Evolutionary conservation across 2,888 invertebrate species (phyloP), one percentile per base, ranked within the genome.

Genomic region (Mamestra brassicae): DNA sequence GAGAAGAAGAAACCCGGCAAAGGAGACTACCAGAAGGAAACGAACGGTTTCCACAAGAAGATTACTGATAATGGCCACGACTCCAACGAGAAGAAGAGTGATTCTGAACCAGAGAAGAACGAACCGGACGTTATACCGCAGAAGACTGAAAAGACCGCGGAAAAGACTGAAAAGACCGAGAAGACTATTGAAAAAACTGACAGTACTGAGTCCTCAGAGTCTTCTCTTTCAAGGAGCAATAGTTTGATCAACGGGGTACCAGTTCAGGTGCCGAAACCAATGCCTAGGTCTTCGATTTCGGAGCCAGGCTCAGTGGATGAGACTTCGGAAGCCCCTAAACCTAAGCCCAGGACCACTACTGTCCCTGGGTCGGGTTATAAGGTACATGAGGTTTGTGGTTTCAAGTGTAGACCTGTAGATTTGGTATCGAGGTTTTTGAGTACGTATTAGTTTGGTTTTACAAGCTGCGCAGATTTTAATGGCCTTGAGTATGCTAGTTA

Each of bases 241-340:
- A 95, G 95, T 87, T 87, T 94, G 76, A 92, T 95, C 8, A 97
- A 97, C 61, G 96, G 96, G 0, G 88, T 90, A 52, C 95, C 94
- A 7, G 90, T 94, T 0, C 97, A 97, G 64, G 91, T 98, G 2
- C 98, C 98, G 0, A 98, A 98, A 91, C 98, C 98, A 17, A 95
- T 98, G 94, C 98, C 98, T 0, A 97, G 98, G 87, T 97, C 98
- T 0, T 98, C 98, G 17, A 97, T 98, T 74, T 98, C 98, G 1
- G 98, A 98, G 88, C 97, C 97, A 2, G 97, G 97, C 0, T 92
- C 96, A 1, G 90, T 92, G 13, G 97, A 97, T 50, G 97, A 97
- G 42, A 90, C 92, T 52, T 89, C 89, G 4, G 96, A 96, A 84
- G 93, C 93, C 0, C 95, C 96, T 0, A 96, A 96, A 74, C 98